Evolutionary conservation across 2,113 vertebrate genomes (phyloP).

Genomic region (Gnathonemus longibarbis): DNA sequence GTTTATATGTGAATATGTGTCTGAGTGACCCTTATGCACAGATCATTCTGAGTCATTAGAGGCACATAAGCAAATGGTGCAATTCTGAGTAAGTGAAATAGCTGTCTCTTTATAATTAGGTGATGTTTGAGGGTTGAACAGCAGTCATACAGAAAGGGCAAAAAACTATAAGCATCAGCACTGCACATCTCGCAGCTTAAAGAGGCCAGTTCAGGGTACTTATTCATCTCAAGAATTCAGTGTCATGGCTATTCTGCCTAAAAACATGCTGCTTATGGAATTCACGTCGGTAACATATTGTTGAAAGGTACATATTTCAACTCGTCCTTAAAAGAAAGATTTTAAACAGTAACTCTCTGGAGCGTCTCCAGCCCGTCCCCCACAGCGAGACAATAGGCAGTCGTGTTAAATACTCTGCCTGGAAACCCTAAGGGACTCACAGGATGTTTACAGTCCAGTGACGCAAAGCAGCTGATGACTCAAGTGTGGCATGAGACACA

Average conservation of each 20-base stretch:
- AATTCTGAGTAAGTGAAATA: slow-evolving; percentile 34
- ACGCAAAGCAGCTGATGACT: neutral
- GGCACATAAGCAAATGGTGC: slow-evolving; percentile 14
- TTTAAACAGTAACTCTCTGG: neutral
- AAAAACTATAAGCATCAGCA: slow-evolving; percentile 26
- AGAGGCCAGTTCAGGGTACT: neutral
- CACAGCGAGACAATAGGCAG: neutral
- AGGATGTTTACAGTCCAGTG: neutral
- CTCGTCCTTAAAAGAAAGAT: neutral
- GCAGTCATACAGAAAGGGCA: slow-evolving; percentile 21
- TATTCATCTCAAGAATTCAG: neutral
- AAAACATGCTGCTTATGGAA: neutral
- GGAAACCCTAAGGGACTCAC: neutral
- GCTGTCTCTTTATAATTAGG: slow-evolving; percentile 36
- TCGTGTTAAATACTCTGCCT: neutral
- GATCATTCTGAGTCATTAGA: slow-evolving; percentile 22
- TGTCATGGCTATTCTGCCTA: neutral
- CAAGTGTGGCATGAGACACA: slow-evolving; percentile 3
- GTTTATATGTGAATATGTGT: neutral
- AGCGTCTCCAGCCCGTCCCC: neutral
- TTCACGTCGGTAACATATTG: neutral
- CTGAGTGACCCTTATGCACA: neutral
- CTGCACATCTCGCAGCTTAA: neutral
- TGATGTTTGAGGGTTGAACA: slow-evolving; percentile 38
- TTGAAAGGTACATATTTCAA: neutral